A percentile compares a stretch with the other conserved stretches of the same genome.
Conservation (phyloP, 2,888 invertebrate species). For the Electrophaes corylata region DNA sequence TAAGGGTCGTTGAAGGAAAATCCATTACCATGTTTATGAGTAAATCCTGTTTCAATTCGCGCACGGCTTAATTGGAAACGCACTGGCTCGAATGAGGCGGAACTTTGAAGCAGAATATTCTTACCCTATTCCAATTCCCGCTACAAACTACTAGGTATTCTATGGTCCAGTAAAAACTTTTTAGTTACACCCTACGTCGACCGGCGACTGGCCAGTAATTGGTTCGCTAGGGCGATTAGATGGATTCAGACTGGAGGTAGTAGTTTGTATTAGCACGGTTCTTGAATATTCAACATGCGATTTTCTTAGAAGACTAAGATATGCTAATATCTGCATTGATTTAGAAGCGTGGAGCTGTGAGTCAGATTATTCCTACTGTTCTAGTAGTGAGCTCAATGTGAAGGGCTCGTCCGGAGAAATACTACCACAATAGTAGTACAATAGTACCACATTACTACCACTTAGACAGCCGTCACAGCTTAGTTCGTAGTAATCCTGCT, state of each 20-base stretch:
- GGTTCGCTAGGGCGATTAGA: conserved; percentile 13
- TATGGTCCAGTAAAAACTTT: conserved; percentile 11
- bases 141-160: background rate
- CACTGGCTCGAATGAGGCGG: conserved; percentile 5
- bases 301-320: background rate
- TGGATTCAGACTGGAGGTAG: conserved; percentile 1
- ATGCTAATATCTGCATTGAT: background rate
- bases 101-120: conserved; percentile 2
- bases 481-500: too few species aligned
- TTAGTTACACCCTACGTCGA: conserved; percentile 14
- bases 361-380: too few species aligned
- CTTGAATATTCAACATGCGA: conserved; percentile 9
- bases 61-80: conserved; percentile 20
- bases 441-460: too few species aligned
- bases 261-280: background rate
- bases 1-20: background rate
- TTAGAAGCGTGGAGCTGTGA: too few species aligned
- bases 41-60: conserved; percentile 13
- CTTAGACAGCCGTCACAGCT: too few species aligned
- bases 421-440: too few species aligned
- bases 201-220: conserved; percentile 8
- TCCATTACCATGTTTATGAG: conserved; percentile 1
- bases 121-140: background rate
- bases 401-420: too few species aligned
- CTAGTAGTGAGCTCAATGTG: too few species aligned